phyloP scores from a whole-genome alignment of 2,797 vertebrate genomes.

The Etheostoma perlongum region DNA sequence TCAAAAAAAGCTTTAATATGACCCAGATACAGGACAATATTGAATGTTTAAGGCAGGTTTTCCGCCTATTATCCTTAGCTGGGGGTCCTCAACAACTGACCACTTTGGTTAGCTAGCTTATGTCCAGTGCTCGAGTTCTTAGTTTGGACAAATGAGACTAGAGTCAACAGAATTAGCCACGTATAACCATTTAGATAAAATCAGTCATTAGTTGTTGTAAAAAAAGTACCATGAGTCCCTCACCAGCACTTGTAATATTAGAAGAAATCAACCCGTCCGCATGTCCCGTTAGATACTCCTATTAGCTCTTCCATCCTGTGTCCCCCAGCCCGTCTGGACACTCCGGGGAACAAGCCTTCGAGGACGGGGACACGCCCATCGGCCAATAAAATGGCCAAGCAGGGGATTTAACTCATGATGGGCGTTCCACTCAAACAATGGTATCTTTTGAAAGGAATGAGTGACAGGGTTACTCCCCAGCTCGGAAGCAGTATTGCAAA shows the following conservation, averaged over 20 bases:
- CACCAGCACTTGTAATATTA: constrained; percentile 79
- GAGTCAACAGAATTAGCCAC: constrained; percentile 18
- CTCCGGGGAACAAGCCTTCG: constrained; percentile 77
- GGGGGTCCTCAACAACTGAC: constrained; percentile 72
- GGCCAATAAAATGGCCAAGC: constrained; percentile 60
- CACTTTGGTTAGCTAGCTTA: constrained; percentile 78
- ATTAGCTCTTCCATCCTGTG: constrained; percentile 82
- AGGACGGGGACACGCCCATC: constrained; percentile 57
- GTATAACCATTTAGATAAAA: constrained; percentile 13
- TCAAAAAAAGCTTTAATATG: constrained; percentile 38
- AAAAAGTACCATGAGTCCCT: constrained; percentile 67
- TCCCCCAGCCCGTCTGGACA: constrained; percentile 78
- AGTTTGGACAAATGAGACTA: constrained; percentile 58
- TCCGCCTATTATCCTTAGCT: constrained; percentile 46
- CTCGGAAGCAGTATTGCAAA: constrained; percentile 12
- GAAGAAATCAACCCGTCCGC: constrained; percentile 77
- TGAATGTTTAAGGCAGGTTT: not conserved
- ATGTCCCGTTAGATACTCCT: constrained; percentile 84
- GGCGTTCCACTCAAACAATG: constrained; percentile 61
- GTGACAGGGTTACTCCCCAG: constrained; percentile 59
- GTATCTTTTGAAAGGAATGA: not conserved
- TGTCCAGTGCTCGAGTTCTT: constrained; percentile 68
- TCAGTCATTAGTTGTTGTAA: constrained; percentile 10
- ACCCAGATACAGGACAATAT: not conserved
- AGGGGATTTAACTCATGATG: constrained; percentile 46